Conservation (phyloP, 2,113 vertebrate genomes). For the Pholis gunnellus region DNA sequence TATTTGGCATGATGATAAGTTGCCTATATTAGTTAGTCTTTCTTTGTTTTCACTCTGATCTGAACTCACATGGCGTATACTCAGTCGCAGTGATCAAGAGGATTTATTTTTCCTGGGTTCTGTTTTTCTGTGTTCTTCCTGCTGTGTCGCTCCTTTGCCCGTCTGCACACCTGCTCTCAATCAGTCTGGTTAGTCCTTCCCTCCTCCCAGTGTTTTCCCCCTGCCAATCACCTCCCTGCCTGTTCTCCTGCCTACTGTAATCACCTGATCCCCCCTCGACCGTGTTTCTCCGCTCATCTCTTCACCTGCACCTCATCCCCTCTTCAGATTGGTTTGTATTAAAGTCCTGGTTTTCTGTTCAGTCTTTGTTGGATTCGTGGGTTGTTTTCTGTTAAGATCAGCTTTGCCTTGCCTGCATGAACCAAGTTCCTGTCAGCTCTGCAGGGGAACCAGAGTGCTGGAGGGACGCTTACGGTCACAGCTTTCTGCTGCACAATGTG, state of each 20-base stretch:
- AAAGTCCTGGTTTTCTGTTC: background rate
- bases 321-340: background rate
- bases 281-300: background rate
- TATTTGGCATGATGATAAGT: background rate
- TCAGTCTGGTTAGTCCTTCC: background rate
- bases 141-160: background rate
- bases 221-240: background rate
- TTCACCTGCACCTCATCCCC: background rate
- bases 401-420: background rate
- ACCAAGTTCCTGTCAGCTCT: constrained; percentile 5
- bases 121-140: background rate
- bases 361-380: background rate
- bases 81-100: background rate
- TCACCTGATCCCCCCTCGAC: background rate
- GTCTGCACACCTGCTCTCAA: background rate
- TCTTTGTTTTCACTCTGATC: background rate
- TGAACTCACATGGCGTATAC: background rate
- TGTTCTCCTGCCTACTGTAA: background rate
- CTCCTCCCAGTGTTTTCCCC: background rate
- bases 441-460: constrained; percentile 15
- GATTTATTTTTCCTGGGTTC: background rate
- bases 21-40: background rate
- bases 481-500: constrained; percentile 7
- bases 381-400: background rate
- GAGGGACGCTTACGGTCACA: constrained; percentile 10